Evolutionary conservation across 1,140 invertebrate species (phyloP).

Genomic region (Gerris buenoi): DNA sequence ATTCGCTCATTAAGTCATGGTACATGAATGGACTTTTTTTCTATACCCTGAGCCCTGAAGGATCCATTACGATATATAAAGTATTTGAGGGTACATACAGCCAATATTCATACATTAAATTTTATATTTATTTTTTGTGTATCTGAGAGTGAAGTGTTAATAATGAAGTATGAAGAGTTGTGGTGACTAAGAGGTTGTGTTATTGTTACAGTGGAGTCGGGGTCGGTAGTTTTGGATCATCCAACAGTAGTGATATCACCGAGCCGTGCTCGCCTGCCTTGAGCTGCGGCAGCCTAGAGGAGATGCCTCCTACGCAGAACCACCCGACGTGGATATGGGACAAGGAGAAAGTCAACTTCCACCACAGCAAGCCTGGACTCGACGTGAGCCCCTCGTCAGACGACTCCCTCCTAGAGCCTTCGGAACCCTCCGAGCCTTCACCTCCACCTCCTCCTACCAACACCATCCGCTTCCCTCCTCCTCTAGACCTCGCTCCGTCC

Average conservation of each 20-base stretch:
- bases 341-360: conserved; percentile 26
- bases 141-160: no score
- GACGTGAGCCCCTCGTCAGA: neutral
- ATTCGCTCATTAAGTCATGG: no score
- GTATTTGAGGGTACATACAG: no score
- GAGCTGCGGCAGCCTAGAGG: conserved; percentile 34
- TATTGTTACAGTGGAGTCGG: conserved; percentile 49
- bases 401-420: neutral
- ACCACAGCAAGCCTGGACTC: conserved; percentile 20
- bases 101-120: no score
- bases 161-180: neutral
- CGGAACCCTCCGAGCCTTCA: neutral
- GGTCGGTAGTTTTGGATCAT: conserved; percentile 40
- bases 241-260: conserved; percentile 54
- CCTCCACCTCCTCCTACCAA: neutral
- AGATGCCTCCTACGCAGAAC: conserved; percentile 35
- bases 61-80: no score
- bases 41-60: no score
- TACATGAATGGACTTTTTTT: no score
- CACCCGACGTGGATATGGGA: conserved; percentile 27
- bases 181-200: conserved; percentile 13
- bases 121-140: no score
- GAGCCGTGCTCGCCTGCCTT: conserved; percentile 60
- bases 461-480: neutral
- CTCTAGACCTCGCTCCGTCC: neutral